These are phyloP conservation scores for Chrysopa pallens DNA, from an alignment of 1,140 invertebrate genomes.

Conservation along the genomic window DNA sequence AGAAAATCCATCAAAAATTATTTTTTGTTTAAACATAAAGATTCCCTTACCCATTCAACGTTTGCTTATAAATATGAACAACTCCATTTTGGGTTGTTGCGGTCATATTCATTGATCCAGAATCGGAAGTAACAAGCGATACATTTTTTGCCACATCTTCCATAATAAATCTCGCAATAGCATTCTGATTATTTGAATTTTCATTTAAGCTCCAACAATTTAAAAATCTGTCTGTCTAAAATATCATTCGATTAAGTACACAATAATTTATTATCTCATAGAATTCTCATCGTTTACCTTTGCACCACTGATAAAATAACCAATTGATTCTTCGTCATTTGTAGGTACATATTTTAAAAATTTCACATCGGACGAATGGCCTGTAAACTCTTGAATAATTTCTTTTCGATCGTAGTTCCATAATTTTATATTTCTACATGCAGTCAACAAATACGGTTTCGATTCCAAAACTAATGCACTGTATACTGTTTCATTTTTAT, in stretches of 20 bases:
- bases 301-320: constrained; percentile 43
- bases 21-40: constrained; percentile 2
- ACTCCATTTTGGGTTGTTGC: constrained; percentile 54
- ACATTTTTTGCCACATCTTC: constrained; percentile 43
- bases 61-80: constrained; percentile 56
- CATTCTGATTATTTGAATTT: constrained; percentile 20
- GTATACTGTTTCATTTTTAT: constrained; percentile 42
- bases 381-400: constrained; percentile 41
- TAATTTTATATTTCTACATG: constrained; percentile 41
- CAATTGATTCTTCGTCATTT: constrained; percentile 15
- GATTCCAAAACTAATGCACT: constrained; percentile 38
- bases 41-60: constrained; percentile 43
- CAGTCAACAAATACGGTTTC: constrained; percentile 40
- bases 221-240: constrained; percentile 31
- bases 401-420: constrained; percentile 39
- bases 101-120: constrained; percentile 31
- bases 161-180: constrained; percentile 36
- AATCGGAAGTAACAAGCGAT: constrained; percentile 22
- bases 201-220: constrained; percentile 38
- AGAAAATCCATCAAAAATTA: constrained; percentile 3
- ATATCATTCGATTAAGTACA: background rate
- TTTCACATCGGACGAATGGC: constrained; percentile 42
- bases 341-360: constrained; percentile 28
- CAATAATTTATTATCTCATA: background rate
- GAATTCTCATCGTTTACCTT: constrained; percentile 8